Evolutionary conservation across 1,140 invertebrate species (phyloP), one percentile per base, ranked within the genome.

Genomic region (Sinella curviseta): DNA sequence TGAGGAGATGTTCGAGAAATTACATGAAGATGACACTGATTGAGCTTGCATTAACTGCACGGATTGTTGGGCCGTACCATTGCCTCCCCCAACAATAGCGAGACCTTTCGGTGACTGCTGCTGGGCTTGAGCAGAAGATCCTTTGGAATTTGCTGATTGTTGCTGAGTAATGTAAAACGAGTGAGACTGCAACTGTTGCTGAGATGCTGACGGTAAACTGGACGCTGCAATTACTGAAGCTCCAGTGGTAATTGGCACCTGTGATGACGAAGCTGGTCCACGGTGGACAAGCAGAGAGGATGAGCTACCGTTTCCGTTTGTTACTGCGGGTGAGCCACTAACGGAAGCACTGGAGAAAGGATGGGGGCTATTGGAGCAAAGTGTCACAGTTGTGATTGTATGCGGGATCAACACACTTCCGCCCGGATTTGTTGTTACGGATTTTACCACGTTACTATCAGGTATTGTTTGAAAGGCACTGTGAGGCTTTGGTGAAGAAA

Each of bases 171-270:
- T 82, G 60, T 82, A 80, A 54, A 81, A 81, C 54, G 80, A 81
- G 55, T 81, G 80, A 35, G 79, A 77, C 54, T 77, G 76, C 81
- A 76, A 57, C 78, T 48, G 16, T 39, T 39, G 54, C 74, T 79
- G 57, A 36, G 34, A 31, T 73, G 57, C n/a, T 65, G 34, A 4
- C 54, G 17, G 20, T 3, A 36, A 34, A 33, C 54, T 77, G 76
- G 60, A 54, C 8, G 30, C 33, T 60, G 65, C 57, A 55, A 48
- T 48, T 8, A 48, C 39, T 12, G 39, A 48, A 73, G 26, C n/a
- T n/a, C 26, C 57, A 75, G 86, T 77, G 87, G 86, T 82, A 88
- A 87, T 57, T 35, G 77, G 79, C 30, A 30, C 60, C 65, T 70
- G 65, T 70, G 65, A 65, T 65, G 57, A 65, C 14, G 65, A 31